These are phyloP conservation scores for Sturmia bella DNA, from an alignment of 2,888 invertebrate species.

Conservation along the genomic window DNA sequence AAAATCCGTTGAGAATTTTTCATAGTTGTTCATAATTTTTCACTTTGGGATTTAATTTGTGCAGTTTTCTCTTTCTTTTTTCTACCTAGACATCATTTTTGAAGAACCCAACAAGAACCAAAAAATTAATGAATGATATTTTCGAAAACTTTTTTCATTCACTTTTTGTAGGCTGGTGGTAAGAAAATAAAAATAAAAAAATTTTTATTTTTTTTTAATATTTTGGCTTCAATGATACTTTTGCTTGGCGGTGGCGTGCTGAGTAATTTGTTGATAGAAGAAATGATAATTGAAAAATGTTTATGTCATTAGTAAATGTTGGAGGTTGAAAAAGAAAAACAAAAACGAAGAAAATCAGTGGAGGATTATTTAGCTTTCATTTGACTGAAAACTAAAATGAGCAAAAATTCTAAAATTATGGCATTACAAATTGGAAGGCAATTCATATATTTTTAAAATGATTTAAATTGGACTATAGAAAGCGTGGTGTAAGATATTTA, in stretches of 20 bases:
- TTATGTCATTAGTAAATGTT: slow-evolving; percentile 21
- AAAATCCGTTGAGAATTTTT: slow-evolving; percentile 5
- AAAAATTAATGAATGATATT: slow-evolving; percentile 13
- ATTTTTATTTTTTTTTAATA: neutral
- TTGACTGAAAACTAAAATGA: too few relatives aligned
- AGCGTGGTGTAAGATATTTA: too few relatives aligned
- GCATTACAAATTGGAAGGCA: too few relatives aligned
- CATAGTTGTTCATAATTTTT: slow-evolving; percentile 25
- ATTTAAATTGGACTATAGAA: too few relatives aligned
- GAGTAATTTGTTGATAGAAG: neutral
- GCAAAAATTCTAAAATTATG: too few relatives aligned
- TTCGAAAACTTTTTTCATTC: slow-evolving; percentile 2
- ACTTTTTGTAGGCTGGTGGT: slow-evolving; percentile 19
- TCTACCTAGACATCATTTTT: slow-evolving; percentile 48
- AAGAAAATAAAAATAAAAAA: slow-evolving; percentile 27
- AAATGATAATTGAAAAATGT: slow-evolving; percentile 48
- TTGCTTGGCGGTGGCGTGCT: neutral
- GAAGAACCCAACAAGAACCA: neutral
- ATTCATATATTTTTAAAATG: too few relatives aligned
- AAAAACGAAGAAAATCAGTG: neutral
- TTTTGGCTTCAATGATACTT: slow-evolving; percentile 24
- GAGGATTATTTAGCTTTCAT: neutral
- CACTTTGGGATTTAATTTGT: slow-evolving; percentile 50
- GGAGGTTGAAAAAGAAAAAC: neutral
- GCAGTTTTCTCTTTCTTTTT: too few relatives aligned